A percentile compares a stretch with the other conserved stretches of the same genome.
These are phyloP conservation scores for Danio tinwini DNA, from an alignment of 2,797 vertebrate species.

Conservation along the genomic window DNA sequence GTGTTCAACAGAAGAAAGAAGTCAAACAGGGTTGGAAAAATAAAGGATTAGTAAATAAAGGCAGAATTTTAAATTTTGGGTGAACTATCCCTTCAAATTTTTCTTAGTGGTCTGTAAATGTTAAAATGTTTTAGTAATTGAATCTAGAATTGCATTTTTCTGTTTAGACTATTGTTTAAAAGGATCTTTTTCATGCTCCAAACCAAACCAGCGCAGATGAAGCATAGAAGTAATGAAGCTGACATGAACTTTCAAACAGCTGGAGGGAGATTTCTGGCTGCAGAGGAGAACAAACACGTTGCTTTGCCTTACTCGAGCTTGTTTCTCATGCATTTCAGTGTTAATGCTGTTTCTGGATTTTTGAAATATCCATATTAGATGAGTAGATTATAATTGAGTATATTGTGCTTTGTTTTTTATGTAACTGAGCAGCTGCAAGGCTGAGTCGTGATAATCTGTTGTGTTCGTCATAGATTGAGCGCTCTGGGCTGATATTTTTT, in stretches of 20 bases:
- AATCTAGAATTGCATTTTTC: constrained; percentile 60
- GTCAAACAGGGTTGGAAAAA: too few species aligned
- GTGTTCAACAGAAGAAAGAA: too few species aligned
- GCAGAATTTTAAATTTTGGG: too few species aligned
- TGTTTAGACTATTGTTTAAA: constrained; percentile 33
- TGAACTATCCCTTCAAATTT: neutral
- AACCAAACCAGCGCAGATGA: constrained; percentile 32
- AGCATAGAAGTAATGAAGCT: constrained; percentile 3
- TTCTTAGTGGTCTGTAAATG: neutral
- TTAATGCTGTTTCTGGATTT: neutral
- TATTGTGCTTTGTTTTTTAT: neutral
- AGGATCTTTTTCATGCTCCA: neutral
- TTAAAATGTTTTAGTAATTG: constrained; percentile 54
- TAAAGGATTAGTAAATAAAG: too few species aligned
- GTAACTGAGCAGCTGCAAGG: constrained; percentile 23
- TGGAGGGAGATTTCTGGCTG: constrained; percentile 11
- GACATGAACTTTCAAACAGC: constrained; percentile 21
- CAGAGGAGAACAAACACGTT: constrained; percentile 20
- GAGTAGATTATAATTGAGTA: neutral
- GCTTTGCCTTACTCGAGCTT: neutral
- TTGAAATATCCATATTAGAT: neutral
- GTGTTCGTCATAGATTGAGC: constrained; percentile 34
- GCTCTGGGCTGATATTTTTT: constrained; percentile 21
- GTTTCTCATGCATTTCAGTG: neutral
- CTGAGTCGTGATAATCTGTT: neutral